Conservation (phyloP, 2,113 vertebrate species). For the Carassius carassius region DNA sequence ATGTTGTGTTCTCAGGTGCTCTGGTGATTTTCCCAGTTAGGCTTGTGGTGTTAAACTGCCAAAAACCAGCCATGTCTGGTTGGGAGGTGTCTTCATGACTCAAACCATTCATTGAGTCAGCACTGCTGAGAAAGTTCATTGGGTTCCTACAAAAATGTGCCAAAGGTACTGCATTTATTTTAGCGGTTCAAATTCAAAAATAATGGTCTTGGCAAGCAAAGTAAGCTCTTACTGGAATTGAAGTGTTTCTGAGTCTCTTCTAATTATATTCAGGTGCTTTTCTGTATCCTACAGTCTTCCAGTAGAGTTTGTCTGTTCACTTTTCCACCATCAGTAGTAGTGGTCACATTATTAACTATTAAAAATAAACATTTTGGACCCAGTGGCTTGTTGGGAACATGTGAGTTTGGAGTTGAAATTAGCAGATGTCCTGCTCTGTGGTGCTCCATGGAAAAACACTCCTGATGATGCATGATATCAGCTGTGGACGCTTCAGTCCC, state of each 20-base stretch:
- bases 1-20: background rate
- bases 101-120: constrained; percentile 45
- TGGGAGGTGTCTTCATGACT: constrained; percentile 43
- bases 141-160: constrained; percentile 34
- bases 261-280: background rate
- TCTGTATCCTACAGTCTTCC: background rate
- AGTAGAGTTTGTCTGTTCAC: background rate
- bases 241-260: background rate
- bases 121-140: constrained; percentile 49
- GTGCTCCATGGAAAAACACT: background rate
- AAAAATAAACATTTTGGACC: background rate
- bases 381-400: background rate
- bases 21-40: constrained; percentile 23
- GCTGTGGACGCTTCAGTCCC: background rate
- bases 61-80: constrained; percentile 47
- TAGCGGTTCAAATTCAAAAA: background rate
- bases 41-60: constrained; percentile 3
- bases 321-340: background rate
- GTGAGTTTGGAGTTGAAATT: background rate
- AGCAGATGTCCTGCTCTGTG: background rate
- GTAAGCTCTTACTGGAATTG: background rate
- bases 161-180: background rate
- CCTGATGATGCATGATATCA: background rate
- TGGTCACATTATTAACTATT: background rate
- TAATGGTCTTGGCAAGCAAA: background rate